A percentile compares a stretch with the other conserved stretches of the same genome.
Conservation (phyloP, 2,888 invertebrate species). For the Oscheius sp. region DNA sequence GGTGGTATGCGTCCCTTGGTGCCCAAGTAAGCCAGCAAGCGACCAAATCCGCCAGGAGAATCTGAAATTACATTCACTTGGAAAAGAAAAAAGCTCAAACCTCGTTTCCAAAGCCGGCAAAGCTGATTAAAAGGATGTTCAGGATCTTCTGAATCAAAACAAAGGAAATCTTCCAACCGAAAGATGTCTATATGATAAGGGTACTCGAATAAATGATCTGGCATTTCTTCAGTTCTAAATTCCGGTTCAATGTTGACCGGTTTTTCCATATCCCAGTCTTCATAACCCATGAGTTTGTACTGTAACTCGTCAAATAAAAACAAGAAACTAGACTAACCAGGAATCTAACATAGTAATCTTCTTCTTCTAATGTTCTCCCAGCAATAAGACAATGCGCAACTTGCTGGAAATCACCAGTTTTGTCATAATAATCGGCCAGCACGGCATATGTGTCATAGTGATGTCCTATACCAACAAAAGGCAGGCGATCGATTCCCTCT, state of each 20-base stretch:
- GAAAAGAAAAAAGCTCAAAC: background rate
- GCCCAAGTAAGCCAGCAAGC: background rate
- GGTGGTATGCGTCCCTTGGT: conserved; percentile 8
- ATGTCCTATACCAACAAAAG: background rate
- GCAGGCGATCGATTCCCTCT: background rate
- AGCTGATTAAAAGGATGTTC: conserved; percentile 2
- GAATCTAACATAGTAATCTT: background rate
- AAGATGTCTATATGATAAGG: background rate
- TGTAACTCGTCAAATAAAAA: background rate
- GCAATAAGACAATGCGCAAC: conserved; percentile 1
- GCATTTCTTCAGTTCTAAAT: background rate
- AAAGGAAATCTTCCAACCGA: background rate
- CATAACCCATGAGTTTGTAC: background rate
- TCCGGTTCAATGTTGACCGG: background rate
- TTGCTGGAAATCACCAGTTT: conserved; percentile 10
- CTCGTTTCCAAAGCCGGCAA: background rate
- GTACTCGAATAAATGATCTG: background rate
- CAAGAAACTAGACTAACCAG: background rate
- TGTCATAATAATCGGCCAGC: background rate
- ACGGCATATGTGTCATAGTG: background rate
- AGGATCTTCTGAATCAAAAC: background rate
- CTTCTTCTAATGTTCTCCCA: conserved; percentile 5
- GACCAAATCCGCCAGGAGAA: background rate
- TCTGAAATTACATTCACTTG: background rate
- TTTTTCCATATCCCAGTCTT: background rate